These are phyloP conservation scores for Megalops atlanticus DNA, from an alignment of 2,113 vertebrate species.

Conservation along the genomic window DNA sequence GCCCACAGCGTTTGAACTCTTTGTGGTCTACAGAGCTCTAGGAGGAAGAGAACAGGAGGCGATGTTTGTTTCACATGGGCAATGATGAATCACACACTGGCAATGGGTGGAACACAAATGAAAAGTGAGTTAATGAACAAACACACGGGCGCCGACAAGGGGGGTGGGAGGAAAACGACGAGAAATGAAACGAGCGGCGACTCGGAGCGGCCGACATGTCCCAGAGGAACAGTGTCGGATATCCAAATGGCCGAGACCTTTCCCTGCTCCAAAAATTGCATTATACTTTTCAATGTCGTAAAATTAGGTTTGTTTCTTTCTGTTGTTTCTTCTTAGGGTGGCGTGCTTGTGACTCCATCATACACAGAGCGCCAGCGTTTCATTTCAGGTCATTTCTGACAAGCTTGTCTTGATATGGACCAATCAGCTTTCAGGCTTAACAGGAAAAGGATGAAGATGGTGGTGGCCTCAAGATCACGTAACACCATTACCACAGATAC, in stretches of 20 bases:
- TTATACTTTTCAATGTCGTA: not conserved
- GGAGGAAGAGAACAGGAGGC: conserved; percentile 81
- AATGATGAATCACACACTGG: conserved; percentile 66
- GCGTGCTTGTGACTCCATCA: too few relatives aligned
- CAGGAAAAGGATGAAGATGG: not conserved
- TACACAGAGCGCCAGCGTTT: conserved; percentile 1
- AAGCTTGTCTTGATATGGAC: not conserved
- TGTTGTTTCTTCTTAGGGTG: not conserved
- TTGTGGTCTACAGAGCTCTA: conserved; percentile 98
- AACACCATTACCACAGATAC: not conserved
- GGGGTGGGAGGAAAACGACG: conserved; percentile 54
- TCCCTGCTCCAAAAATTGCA: not conserved
- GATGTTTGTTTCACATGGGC: conserved; percentile 62
- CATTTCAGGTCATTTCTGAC: conserved; percentile 30
- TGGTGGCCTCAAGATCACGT: not conserved
- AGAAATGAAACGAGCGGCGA: conserved; percentile 47
- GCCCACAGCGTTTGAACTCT: conserved; percentile 99
- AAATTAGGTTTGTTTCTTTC: not conserved
- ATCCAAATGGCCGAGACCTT: too few relatives aligned
- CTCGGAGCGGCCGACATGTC: not conserved
- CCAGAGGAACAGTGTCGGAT: not conserved
- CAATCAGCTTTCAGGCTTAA: not conserved
- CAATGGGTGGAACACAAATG: conserved; percentile 66
- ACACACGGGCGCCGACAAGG: conserved; percentile 9
- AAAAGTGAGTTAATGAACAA: conserved; percentile 65